Evolutionary conservation across 2,888 invertebrate genomes (phyloP).

Genomic region (Troides oblongomaculatus): DNA sequence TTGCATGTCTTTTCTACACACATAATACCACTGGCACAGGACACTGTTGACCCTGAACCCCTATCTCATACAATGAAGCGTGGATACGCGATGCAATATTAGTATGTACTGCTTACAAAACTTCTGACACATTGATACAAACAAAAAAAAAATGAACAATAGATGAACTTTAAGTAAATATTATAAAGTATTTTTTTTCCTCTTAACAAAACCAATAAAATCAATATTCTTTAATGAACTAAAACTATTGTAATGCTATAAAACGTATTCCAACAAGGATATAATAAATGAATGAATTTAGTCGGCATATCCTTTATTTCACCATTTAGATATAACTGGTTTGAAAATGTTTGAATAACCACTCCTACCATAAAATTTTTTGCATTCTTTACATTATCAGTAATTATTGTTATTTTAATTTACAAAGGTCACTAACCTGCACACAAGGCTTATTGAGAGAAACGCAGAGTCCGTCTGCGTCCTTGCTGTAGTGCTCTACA

Average conservation of each 20-base stretch:
- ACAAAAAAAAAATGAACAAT: neutral
- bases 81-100: neutral
- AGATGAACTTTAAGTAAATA: neutral
- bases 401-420: neutral
- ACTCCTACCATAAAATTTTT: neutral
- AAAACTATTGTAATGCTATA: neutral
- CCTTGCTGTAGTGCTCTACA: constrained; percentile 98
- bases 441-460: constrained; percentile 97
- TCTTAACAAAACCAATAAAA: neutral
- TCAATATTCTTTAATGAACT: neutral
- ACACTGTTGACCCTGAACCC: neutral
- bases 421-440: constrained; percentile 81
- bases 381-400: neutral
- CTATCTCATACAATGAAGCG: neutral
- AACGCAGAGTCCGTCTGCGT: constrained; percentile 99
- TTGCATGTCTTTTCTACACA: no score
- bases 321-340: neutral
- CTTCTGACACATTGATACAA: neutral
- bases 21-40: neutral
- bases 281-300: neutral
- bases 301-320: neutral
- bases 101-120: neutral
- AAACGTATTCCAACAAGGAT: neutral
- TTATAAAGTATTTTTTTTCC: neutral
- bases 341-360: neutral